Evolutionary conservation across 2,113 vertebrate genomes (phyloP).

Genomic region (Apteryx mantelli): DNA sequence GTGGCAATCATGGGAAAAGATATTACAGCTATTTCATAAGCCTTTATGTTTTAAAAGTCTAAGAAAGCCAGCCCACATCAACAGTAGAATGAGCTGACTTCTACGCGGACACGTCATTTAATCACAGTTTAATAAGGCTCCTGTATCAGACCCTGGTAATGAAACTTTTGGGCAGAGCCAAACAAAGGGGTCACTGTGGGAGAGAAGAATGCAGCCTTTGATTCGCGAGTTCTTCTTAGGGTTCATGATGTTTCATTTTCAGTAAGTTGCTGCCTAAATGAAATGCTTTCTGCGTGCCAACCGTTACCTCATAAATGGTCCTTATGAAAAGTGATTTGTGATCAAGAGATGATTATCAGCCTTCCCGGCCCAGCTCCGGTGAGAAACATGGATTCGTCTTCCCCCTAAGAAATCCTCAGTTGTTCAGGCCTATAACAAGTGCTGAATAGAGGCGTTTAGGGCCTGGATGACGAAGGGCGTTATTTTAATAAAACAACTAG

Average conservation of each 20-base stretch:
- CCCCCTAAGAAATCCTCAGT: background rate
- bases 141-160: slow-evolving; percentile 61
- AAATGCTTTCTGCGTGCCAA: slow-evolving; percentile 34
- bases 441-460: slow-evolving; percentile 9
- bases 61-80: slow-evolving; percentile 56
- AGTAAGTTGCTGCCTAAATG: slow-evolving; percentile 20
- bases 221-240: slow-evolving; percentile 45
- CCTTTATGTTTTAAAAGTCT: background rate
- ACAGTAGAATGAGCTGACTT: background rate
- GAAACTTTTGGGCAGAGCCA: slow-evolving; percentile 54
- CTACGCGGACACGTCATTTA: slow-evolving; percentile 28
- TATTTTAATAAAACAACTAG: background rate
- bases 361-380: slow-evolving; percentile 21
- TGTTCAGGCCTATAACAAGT: background rate
- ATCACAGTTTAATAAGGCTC: slow-evolving; percentile 70
- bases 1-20: slow-evolving; percentile 21
- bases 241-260: slow-evolving; percentile 20
- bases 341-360: slow-evolving; percentile 55
- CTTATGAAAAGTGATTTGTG: slow-evolving; percentile 54
- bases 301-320: slow-evolving; percentile 61
- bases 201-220: slow-evolving; percentile 66
- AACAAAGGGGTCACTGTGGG: slow-evolving; percentile 70
- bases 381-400: background rate
- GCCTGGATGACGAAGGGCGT: background rate
- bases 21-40: slow-evolving; percentile 59